phyloP scores from a whole-genome alignment of 2,113 vertebrate species.

The Halcyon senegalensis region DNA sequence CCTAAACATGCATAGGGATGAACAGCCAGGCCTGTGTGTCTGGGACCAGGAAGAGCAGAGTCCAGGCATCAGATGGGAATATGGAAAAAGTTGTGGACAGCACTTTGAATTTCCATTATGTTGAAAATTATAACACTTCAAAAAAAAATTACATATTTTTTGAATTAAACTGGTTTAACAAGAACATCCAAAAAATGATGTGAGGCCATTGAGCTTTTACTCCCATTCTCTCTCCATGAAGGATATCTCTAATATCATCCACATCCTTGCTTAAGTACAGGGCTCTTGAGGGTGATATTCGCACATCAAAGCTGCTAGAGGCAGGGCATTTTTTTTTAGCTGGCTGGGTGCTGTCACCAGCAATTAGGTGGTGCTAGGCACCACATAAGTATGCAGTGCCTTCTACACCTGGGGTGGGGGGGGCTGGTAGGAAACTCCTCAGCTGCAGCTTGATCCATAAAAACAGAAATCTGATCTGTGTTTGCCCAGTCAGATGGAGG shows the following conservation, averaged over 20 bases:
- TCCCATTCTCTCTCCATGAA: background rate
- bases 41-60: background rate
- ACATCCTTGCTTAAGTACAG: background rate
- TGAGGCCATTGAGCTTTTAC: background rate
- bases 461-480: background rate
- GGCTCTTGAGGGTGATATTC: background rate
- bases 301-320: background rate
- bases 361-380: fast-evolving
- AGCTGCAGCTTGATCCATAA: background rate
- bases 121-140: background rate
- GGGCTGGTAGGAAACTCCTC: background rate
- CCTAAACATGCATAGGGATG: fast-evolving
- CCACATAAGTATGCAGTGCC: background rate
- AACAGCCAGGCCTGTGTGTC: background rate
- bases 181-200: background rate
- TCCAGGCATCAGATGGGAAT: background rate
- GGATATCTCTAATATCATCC: background rate
- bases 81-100: background rate
- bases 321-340: background rate
- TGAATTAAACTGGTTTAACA: background rate
- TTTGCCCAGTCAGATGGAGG: background rate
- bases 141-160: background rate
- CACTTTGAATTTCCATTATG: background rate
- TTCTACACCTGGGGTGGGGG: background rate
- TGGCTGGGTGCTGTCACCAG: background rate